phyloP scores from a whole-genome alignment of 2,797 vertebrate genomes.

The Mycteria americana region DNA sequence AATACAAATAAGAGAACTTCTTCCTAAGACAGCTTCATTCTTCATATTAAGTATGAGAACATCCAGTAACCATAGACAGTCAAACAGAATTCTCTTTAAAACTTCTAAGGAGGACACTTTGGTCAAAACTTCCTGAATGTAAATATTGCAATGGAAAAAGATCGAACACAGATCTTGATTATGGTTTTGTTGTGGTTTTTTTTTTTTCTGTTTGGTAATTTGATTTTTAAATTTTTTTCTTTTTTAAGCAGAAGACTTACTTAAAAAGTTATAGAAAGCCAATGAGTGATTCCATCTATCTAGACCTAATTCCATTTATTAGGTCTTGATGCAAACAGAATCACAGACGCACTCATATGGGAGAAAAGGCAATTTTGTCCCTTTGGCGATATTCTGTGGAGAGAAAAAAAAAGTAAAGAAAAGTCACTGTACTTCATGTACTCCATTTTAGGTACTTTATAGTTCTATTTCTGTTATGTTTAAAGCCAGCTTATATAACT shows the following conservation, averaged over 20 bases:
- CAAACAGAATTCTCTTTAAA: not conserved
- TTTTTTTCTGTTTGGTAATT: not conserved
- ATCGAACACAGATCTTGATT: not conserved
- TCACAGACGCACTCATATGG: not conserved
- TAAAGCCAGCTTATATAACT: not conserved
- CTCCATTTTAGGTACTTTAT: not conserved
- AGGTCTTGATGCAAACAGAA: not conserved
- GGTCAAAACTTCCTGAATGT: not conserved
- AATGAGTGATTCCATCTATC: not conserved
- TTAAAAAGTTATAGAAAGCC: not conserved
- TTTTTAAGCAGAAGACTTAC: not conserved
- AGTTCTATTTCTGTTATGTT: not conserved
- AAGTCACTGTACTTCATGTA: not conserved
- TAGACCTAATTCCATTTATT: not conserved
- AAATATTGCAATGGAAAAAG: not conserved
- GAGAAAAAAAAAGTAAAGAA: not conserved
- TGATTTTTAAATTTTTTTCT: not conserved
- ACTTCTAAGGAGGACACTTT: not conserved
- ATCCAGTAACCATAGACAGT: not conserved
- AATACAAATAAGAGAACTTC: not conserved
- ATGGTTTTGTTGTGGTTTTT: accelerated
- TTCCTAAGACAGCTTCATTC: not conserved
- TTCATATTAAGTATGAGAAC: not conserved
- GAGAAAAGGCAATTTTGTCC: not conserved
- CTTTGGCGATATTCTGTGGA: not conserved